These are phyloP conservation scores for Heliocidaris erythrogramma DNA, from an alignment of 35 echinoderm and acorn worm species.

Conservation along the genomic window DNA sequence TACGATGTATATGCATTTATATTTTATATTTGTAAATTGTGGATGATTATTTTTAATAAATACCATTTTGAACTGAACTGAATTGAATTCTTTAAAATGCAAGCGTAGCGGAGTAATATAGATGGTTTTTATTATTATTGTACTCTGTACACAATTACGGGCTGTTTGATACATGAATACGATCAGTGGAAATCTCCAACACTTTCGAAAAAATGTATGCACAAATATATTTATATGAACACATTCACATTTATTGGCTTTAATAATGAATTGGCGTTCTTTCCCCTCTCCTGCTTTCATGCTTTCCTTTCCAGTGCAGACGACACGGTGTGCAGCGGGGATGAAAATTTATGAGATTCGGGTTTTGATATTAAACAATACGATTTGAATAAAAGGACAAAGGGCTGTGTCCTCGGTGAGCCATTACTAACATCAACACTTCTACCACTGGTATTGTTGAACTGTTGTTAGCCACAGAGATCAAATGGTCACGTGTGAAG, in stretches of 20 bases:
- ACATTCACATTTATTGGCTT: neutral
- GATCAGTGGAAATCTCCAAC: too few species aligned
- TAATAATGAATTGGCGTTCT: neutral
- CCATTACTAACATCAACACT: constrained; percentile 27
- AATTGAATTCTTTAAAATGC: too few species aligned
- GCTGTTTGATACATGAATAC: too few species aligned
- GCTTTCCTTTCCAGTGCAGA: neutral
- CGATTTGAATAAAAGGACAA: neutral
- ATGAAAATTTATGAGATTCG: constrained; percentile 18
- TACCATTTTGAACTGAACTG: too few species aligned
- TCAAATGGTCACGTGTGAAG: constrained; percentile 15
- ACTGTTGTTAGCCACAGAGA: neutral
- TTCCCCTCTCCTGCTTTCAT: too few species aligned
- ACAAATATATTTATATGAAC: neutral
- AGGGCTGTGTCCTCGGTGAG: neutral
- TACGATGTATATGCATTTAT: too few species aligned
- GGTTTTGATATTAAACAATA: neutral
- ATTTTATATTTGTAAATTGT: too few species aligned
- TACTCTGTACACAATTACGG: too few species aligned
- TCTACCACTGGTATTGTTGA: neutral
- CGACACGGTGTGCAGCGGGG: neutral
- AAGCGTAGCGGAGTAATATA: too few species aligned
- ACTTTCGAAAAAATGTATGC: too few species aligned
- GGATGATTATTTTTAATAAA: too few species aligned
- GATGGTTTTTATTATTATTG: too few species aligned